Conservation (phyloP, 2,113 vertebrate species). For the Ptilorrhoa leucosticta region DNA sequence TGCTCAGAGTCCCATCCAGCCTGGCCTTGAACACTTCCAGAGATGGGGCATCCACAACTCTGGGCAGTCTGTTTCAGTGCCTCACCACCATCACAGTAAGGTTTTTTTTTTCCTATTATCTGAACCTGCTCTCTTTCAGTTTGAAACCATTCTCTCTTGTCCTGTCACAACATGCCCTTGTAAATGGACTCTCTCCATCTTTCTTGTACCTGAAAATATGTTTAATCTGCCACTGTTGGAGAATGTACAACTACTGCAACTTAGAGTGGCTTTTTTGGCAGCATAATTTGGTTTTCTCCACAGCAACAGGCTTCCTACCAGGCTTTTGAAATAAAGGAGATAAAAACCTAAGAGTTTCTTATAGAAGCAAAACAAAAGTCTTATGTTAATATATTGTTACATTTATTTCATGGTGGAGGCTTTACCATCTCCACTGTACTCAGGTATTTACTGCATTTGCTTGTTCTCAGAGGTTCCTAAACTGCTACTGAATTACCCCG, state of each 20-base stretch:
- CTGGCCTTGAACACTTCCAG: not conserved
- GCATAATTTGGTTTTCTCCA: not conserved
- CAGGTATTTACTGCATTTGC: not conserved
- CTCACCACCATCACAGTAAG: not conserved
- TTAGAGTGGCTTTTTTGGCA: not conserved
- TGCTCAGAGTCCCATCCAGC: not conserved
- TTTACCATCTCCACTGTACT: not conserved
- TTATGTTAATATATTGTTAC: not conserved
- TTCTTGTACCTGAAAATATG: not conserved
- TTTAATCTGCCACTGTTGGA: not conserved
- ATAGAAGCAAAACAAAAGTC: not conserved
- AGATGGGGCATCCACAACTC: not conserved
- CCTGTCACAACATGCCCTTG: not conserved
- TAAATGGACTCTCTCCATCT: not conserved
- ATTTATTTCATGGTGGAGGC: not conserved
- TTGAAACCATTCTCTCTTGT: not conserved
- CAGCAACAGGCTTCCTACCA: not conserved
- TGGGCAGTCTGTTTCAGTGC: not conserved
- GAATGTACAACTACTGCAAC: not conserved
- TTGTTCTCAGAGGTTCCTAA: not conserved
- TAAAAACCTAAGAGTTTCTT: not conserved
- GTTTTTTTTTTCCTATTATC: not conserved
- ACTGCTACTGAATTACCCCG: rapidly evolving
- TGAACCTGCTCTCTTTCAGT: not conserved
- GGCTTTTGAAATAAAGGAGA: not conserved